A percentile compares a stretch with the other conserved stretches of the same genome.
Evolutionary conservation across 2,113 vertebrate genomes (phyloP).

Genomic region (Sander lucioperca): DNA sequence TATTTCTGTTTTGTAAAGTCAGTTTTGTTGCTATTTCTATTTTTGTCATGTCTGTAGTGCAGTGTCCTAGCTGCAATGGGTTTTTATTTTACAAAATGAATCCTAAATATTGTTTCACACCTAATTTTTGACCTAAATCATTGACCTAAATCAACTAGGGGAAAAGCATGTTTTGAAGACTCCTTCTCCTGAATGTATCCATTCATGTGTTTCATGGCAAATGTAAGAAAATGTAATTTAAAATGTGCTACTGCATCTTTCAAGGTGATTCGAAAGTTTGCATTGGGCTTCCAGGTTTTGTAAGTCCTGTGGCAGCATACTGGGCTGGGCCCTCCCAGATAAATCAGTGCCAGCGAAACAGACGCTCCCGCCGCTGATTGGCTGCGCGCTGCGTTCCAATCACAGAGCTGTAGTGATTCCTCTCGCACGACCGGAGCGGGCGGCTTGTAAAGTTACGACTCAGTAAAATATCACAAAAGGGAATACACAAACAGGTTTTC

Average conservation of each 20-base stretch:
- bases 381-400: slow-evolving; percentile 62
- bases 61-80: too few relatives aligned
- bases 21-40: neutral
- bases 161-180: neutral
- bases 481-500: neutral
- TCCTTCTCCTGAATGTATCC: neutral
- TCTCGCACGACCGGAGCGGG: slow-evolving; percentile 27
- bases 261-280: neutral
- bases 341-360: slow-evolving; percentile 62
- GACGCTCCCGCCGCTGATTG: slow-evolving; percentile 70
- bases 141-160: neutral
- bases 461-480: slow-evolving; percentile 2
- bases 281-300: neutral
- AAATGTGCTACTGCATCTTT: neutral
- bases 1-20: neutral
- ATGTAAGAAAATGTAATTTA: neutral
- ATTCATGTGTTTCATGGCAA: neutral
- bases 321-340: slow-evolving; percentile 24
- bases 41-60: neutral
- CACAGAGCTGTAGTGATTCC: slow-evolving; percentile 61
- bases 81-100: neutral
- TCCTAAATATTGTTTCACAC: neutral
- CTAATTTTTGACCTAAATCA: neutral
- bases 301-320: neutral
- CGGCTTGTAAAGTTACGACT: slow-evolving; percentile 13